Evolutionary conservation across 2,888 invertebrate species (phyloP), one percentile per base, ranked within the genome.

Genomic region (Archips xylosteana): DNA sequence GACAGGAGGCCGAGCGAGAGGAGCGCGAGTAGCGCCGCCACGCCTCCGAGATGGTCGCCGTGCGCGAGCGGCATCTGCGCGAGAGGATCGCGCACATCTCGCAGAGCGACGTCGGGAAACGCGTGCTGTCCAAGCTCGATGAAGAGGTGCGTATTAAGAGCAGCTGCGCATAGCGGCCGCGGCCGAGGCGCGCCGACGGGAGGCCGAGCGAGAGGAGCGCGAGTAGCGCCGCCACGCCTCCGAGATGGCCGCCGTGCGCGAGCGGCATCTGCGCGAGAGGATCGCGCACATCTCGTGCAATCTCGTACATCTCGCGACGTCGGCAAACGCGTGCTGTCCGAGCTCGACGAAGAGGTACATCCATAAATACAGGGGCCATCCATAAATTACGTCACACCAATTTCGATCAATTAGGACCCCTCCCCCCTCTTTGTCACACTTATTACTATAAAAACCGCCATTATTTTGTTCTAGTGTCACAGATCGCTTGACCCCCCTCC

Each of bases 31-130:
- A 97, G 69, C 97, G 98, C 80, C 96, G 98, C 0, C 96, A 97
- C 75, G 96, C 97, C 78, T 97, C 97, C 69, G 99, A 99, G 87
- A 96, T 98, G 75, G 97, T 97, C 81, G 97, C 98, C 80, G 98
- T 99, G 85, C 96, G 97, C 83, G 98, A 98, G 86, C 95, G 97
- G 13, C 97, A 98, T 81, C 95, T 98, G 42, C 97, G 97, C 81
- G 99, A 99, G 88, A 96, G 98, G 80, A 96, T 99, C 92, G 97
- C 98, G 78, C 98, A 98, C 88, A 97, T 99, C 81, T 97, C 98
- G 70, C 97, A 97, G 88, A 98, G 99, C 0, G 97, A 97, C 78
- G 97, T 98, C 85, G 99, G 99, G 9, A 98, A 98, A 90, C 98
- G 98, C 87, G 97, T 98, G 83, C 95, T 98, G 68, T 97, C 97